These are phyloP conservation scores for Picus viridis DNA, from an alignment of 2,797 vertebrate species.

Conservation along the genomic window DNA sequence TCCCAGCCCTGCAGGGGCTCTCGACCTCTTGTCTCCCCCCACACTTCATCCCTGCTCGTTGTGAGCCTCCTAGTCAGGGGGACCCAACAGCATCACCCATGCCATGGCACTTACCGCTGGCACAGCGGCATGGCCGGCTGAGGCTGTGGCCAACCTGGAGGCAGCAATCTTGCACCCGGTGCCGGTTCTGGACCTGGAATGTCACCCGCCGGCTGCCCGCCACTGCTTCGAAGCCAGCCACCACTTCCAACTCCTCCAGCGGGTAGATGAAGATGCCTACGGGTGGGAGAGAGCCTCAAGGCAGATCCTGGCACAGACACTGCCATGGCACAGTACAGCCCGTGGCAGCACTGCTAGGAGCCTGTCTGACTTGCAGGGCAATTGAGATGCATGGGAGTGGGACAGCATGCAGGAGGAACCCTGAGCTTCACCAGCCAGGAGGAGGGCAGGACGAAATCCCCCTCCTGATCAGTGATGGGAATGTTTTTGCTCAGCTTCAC, in stretches of 20 bases:
- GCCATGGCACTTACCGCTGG: slow-evolving; percentile 57
- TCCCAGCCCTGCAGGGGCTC: not conserved
- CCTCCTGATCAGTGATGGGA: not conserved
- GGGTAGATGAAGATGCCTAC: slow-evolving; percentile 95
- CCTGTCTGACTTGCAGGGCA: fast-evolving
- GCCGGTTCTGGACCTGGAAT: slow-evolving; percentile 88
- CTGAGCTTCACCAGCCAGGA: not conserved
- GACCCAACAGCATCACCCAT: fast-evolving
- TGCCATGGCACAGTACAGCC: fast-evolving
- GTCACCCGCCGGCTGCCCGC: slow-evolving; percentile 85
- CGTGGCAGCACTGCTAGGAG: fast-evolving
- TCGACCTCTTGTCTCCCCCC: not conserved
- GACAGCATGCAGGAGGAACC: not conserved
- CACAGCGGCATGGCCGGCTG: slow-evolving; percentile 79
- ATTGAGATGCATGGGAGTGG: fast-evolving
- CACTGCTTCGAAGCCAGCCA: slow-evolving; percentile 88
- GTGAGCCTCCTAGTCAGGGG: not conserved
- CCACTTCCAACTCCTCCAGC: slow-evolving; percentile 91
- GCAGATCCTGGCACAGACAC: fast-evolving
- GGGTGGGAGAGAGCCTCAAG: not conserved
- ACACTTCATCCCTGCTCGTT: fast-evolving
- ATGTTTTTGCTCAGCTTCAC: not conserved
- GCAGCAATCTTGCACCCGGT: slow-evolving; percentile 87
- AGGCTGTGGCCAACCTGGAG: slow-evolving; percentile 78
- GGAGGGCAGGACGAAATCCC: not conserved